A percentile compares a stretch with the other conserved stretches of the same genome.
phyloP scores from a whole-genome alignment of 2,797 vertebrate genomes.

The Xerus rutilus region DNA sequence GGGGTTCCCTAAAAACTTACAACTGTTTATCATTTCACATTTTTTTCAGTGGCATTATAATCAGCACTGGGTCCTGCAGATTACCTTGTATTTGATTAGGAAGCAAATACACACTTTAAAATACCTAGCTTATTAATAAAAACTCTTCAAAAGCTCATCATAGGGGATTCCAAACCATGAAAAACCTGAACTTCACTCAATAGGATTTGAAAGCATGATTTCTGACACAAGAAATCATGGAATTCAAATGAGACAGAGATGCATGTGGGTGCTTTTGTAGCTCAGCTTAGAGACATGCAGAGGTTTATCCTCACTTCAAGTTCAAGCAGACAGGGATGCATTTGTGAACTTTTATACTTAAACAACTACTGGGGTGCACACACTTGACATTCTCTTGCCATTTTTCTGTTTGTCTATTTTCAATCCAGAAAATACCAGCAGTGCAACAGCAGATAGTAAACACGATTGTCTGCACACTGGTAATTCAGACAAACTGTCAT shows the following conservation, averaged over 20 bases:
- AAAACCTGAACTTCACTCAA: neutral
- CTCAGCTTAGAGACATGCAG: too few relatives aligned
- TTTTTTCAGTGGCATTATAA: neutral
- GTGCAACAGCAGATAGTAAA: neutral
- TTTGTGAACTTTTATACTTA: neutral
- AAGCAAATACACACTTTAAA: neutral
- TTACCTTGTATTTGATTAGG: neutral
- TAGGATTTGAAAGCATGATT: neutral
- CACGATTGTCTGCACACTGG: neutral
- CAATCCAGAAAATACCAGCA: neutral
- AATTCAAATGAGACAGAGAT: neutral
- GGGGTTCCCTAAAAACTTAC: neutral
- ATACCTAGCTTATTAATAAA: neutral
- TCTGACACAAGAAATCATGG: neutral
- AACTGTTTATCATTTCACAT: neutral
- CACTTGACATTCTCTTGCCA: neutral
- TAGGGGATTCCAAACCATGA: neutral
- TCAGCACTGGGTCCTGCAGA: neutral
- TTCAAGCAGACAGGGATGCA: neutral
- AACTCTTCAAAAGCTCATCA: neutral
- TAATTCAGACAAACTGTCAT: neutral
- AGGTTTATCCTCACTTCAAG: neutral
- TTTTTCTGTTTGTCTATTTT: neutral
- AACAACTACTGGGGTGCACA: neutral
- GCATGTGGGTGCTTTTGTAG: too few relatives aligned